Conservation (phyloP, 2,797 vertebrate species). For the Mormyrops attenuatus region DNA sequence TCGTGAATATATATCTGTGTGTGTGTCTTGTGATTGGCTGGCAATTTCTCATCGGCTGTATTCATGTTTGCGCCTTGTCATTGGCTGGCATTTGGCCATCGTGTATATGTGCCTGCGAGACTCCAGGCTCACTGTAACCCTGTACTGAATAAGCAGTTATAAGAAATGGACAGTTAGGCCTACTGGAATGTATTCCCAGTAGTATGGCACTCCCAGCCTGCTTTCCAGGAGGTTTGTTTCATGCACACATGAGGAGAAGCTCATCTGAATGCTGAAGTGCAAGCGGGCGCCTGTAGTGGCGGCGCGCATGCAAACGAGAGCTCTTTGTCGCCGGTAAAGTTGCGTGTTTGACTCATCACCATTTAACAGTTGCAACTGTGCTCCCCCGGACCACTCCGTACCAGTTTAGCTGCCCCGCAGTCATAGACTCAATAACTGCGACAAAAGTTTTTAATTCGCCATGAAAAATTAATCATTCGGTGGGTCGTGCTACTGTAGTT, state of each 20-base stretch:
- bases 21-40: background rate
- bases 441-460: constrained; percentile 30
- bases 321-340: constrained; percentile 23
- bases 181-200: background rate
- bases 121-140: background rate
- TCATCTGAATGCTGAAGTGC: background rate
- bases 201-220: background rate
- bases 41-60: background rate
- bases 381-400: constrained; percentile 36
- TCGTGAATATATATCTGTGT: background rate
- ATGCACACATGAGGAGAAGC: constrained; percentile 34
- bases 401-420: constrained; percentile 36
- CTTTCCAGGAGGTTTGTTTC: background rate
- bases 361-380: constrained; percentile 33
- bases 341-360: constrained; percentile 32
- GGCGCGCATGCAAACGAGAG: background rate
- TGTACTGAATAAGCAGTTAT: background rate
- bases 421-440: constrained; percentile 39
- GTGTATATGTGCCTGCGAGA: background rate
- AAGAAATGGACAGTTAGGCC: background rate
- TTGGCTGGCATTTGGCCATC: background rate
- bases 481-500: constrained; percentile 51
- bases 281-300: background rate
- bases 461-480: constrained; percentile 55
- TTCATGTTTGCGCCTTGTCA: background rate